Evolutionary conservation across 2,797 vertebrate species (phyloP).

Genomic region (Typhlichthys subterraneus): DNA sequence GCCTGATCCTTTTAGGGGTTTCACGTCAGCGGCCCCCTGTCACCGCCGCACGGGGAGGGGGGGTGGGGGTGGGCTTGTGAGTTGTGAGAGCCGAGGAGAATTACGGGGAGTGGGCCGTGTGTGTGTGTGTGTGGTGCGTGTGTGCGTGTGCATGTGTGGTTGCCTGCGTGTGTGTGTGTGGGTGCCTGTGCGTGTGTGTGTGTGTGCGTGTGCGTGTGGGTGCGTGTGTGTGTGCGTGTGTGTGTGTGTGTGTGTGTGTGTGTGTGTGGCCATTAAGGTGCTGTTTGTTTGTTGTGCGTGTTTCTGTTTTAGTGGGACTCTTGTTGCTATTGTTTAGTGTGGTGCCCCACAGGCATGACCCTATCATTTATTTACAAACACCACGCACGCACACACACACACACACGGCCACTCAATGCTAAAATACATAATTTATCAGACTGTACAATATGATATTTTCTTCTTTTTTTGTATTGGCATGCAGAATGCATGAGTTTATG

Average conservation of each 20-base stretch:
- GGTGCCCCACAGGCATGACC: slow-evolving; percentile 62
- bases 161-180: too few species aligned
- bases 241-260: slow-evolving; percentile 31
- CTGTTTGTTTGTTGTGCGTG: slow-evolving; percentile 53
- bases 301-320: slow-evolving; percentile 52
- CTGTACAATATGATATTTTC: slow-evolving; percentile 59
- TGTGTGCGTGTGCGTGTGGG: too few species aligned
- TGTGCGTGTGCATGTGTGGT: too few species aligned
- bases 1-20: slow-evolving; percentile 80
- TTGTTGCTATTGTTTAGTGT: slow-evolving; percentile 56
- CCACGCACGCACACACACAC: slow-evolving; percentile 8
- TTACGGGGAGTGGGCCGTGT: slow-evolving; percentile 38
- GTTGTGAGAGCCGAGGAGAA: slow-evolving; percentile 51
- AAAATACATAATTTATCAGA: slow-evolving; percentile 82
- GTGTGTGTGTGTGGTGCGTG: slow-evolving; percentile 5
- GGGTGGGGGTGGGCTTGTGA: slow-evolving; percentile 7
- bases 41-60: slow-evolving; percentile 67
- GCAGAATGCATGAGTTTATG: slow-evolving; percentile 77
- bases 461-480: slow-evolving; percentile 57
- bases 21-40: slow-evolving; percentile 75
- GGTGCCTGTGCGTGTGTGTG: too few species aligned
- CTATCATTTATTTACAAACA: slow-evolving; percentile 80
- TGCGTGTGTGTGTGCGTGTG: too few species aligned
- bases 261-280: slow-evolving; percentile 12
- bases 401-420: slow-evolving; percentile 61